A percentile compares a stretch with the other conserved stretches of the same genome.
These are phyloP conservation scores for Heliothis virescens DNA, from an alignment of 1,140 invertebrate genomes.

Conservation along the genomic window DNA sequence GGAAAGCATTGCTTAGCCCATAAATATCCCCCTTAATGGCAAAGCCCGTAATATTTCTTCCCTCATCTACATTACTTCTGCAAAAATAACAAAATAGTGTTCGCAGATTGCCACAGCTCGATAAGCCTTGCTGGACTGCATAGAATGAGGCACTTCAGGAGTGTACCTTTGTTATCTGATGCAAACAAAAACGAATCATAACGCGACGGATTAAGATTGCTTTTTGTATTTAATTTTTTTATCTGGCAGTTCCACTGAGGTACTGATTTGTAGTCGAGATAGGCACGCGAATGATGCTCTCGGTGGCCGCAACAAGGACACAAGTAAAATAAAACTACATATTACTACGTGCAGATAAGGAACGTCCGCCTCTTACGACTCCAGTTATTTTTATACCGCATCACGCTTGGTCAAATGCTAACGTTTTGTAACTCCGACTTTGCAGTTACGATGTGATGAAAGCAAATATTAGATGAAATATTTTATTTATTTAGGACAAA, in stretches of 20 bases:
- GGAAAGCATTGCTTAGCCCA: conserved; percentile 60
- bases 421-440: conserved; percentile 19
- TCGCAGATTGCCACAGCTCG: conserved; percentile 67
- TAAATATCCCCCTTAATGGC: conserved; percentile 72
- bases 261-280: conserved; percentile 71
- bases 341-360: conserved; percentile 60
- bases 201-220: conserved; percentile 56
- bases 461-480: conserved; percentile 41
- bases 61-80: conserved; percentile 75
- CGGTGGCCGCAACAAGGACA: conserved; percentile 65
- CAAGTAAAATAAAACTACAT: conserved; percentile 68
- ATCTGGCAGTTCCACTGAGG: conserved; percentile 61
- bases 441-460: conserved; percentile 27
- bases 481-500: conserved; percentile 42
- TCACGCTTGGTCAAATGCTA: conserved; percentile 21
- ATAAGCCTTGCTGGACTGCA: conserved; percentile 70
- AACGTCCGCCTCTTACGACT: conserved; percentile 51
- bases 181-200: conserved; percentile 68
- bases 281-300: conserved; percentile 70
- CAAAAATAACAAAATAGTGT: conserved; percentile 78
- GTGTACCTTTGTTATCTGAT: conserved; percentile 65
- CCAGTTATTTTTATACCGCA: conserved; percentile 55
- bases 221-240: conserved; percentile 59
- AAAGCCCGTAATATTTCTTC: conserved; percentile 71
- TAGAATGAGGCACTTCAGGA: conserved; percentile 68